Evolutionary conservation across 2,888 invertebrate genomes (phyloP).

Genomic region (Pterobdella sp.): DNA sequence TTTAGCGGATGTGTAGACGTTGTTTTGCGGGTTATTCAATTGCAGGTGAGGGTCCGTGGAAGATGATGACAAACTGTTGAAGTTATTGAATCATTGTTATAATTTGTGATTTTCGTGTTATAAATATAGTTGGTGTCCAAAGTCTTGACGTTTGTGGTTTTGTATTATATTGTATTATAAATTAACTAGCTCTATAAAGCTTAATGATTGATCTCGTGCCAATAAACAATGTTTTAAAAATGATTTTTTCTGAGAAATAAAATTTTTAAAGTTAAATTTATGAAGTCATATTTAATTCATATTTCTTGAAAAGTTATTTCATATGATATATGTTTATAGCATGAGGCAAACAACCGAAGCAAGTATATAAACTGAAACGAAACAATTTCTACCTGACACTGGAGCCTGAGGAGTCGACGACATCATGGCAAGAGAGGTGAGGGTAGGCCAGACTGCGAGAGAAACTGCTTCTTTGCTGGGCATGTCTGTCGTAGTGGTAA

Average conservation of each 20-base stretch:
- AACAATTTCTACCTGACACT: slow-evolving; percentile 4
- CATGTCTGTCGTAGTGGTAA: background rate
- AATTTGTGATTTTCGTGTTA: no score
- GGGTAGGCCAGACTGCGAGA: slow-evolving; percentile 21
- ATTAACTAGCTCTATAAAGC: no score
- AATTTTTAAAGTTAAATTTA: no score
- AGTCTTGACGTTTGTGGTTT: no score
- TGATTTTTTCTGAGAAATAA: no score
- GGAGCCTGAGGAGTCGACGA: slow-evolving; percentile 18
- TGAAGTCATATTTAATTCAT: background rate
- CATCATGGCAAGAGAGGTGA: background rate
- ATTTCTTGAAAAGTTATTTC: background rate
- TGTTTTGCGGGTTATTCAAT: background rate
- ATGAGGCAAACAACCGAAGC: background rate
- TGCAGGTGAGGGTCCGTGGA: background rate
- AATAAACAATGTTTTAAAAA: no score
- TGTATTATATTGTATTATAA: no score
- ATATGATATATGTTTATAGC: background rate
- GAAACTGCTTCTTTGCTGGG: background rate
- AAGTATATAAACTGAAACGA: background rate
- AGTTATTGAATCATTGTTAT: no score
- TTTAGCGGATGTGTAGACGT: background rate
- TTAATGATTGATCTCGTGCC: no score
- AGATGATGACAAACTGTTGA: background rate
- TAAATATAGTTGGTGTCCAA: no score